A percentile compares a stretch with the other conserved stretches of the same genome.
phyloP scores from a whole-genome alignment of 2,888 invertebrate species.

The Tinea semifulvella region DNA sequence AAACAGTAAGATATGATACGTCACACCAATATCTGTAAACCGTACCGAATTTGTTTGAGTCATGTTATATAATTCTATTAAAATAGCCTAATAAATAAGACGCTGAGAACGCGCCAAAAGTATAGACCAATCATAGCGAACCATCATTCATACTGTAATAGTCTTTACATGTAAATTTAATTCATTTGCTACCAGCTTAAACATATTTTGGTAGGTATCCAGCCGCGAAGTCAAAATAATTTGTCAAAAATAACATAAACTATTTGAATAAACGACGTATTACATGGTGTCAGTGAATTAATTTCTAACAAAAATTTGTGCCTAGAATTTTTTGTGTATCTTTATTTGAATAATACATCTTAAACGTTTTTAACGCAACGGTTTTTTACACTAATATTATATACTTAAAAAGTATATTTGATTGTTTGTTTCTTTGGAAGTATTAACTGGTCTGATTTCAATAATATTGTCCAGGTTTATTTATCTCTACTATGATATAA shows the following conservation, averaged over 20 bases:
- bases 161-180: constrained; percentile 52
- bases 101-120: constrained; percentile 13
- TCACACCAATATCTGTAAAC: no score
- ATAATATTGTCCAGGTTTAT: no score
- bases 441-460: no score
- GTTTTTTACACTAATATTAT: no score
- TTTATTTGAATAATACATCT: background rate
- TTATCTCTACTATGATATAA: no score
- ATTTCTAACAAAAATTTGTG: background rate
- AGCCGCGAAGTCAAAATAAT: constrained; percentile 22
- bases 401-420: no score
- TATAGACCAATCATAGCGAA: constrained; percentile 28
- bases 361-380: no score
- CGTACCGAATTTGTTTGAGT: no score
- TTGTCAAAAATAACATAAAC: constrained; percentile 18
- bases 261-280: constrained; percentile 13
- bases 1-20: no score
- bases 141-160: constrained; percentile 48
- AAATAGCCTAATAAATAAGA: constrained; percentile 5
- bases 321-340: background rate
- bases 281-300: constrained; percentile 7
- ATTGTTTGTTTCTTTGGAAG: no score
- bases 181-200: constrained; percentile 46
- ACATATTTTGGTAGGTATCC: constrained; percentile 23
- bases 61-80: no score